Conservation (phyloP, 2,113 vertebrate species). For the Kryptolebias marmoratus region DNA sequence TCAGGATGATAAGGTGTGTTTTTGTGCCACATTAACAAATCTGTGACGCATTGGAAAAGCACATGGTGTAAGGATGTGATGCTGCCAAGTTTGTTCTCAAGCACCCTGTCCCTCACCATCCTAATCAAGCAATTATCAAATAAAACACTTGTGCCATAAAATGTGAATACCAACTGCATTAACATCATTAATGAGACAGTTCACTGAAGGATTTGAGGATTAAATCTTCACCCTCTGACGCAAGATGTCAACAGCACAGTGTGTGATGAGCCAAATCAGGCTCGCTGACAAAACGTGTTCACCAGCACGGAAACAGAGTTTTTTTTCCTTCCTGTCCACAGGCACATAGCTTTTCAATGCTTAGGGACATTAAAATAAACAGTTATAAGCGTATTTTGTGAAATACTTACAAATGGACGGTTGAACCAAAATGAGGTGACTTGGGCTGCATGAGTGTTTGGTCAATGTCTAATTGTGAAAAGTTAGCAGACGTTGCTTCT, state of each 20-base stretch:
- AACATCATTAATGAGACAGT: slow-evolving; percentile 68
- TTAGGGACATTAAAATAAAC: background rate
- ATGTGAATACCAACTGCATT: slow-evolving; percentile 32
- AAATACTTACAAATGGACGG: background rate
- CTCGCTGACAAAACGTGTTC: background rate
- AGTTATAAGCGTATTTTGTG: background rate
- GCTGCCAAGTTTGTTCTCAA: slow-evolving; percentile 3
- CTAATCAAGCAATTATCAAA: slow-evolving; percentile 55
- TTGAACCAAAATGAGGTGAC: background rate
- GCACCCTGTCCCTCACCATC: slow-evolving; percentile 18
- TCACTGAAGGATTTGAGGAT: slow-evolving; percentile 50
- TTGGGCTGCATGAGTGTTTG: background rate
- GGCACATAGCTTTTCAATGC: too few relatives aligned
- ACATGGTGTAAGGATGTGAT: slow-evolving; percentile 7
- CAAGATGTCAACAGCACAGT: slow-evolving; percentile 25
- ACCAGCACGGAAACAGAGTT: background rate
- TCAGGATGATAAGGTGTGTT: slow-evolving; percentile 19
- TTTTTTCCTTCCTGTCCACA: background rate
- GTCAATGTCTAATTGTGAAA: slow-evolving; percentile 33
- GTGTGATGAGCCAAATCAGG: slow-evolving; percentile 22
- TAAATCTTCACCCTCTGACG: slow-evolving; percentile 51
- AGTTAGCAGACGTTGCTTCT: slow-evolving; percentile 6
- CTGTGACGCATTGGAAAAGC: slow-evolving; percentile 4
- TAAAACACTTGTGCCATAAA: slow-evolving; percentile 16
- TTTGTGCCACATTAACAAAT: slow-evolving; percentile 23